Base-by-base conservation (phyloP, 2,113 vertebrate genomes). In the Oryzias curvinotus region DNA sequence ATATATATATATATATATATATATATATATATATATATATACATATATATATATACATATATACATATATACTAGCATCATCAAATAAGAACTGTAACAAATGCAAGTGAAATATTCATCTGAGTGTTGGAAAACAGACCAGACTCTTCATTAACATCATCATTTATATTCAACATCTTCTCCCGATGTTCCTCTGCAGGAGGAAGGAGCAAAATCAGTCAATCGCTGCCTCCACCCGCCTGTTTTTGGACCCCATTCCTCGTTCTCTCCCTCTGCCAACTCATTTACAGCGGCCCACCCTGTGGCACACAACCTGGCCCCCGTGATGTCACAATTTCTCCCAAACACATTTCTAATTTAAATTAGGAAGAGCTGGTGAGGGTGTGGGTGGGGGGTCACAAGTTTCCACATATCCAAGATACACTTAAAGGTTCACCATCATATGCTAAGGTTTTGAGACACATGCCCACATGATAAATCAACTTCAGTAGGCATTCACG, bases 261-360 rank as follows among this genome's bases (percentile, higher is more conserved):
- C 30, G 58, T 41, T 59, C 57, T 44, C 43, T 64, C 65, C 74
- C 62, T 70, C 65, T 18, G 48, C 57, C 54, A 45, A 48, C 67
- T 81, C 72, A 49, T 82, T 82, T 76, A 60, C 57, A 76, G 55
- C 47, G 2, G 71, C 59, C 78, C 78, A 67, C 83, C 81, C 74
- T 28, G 76, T 1, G 76, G 73, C 69, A 68, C 52, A 36, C 79
- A 86, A 75, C 75, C 82, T 82, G 85, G 75, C 62, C 10, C 52
- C 63, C 51, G 16, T 1, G 15, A 65, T 18, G 23, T 46, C 74
- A 60, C 48, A 5, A 52, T 46, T 43, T 41, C 65, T 41, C 45
- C 13, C 10, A 65, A 28, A 58, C 7, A 52, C 46, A 28, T 30
- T 36, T 36, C 36, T 36, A 12, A 36, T 36, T 36, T 12, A 36